Conservation (phyloP, 2,797 vertebrate genomes). For the Sylvia borin region DNA sequence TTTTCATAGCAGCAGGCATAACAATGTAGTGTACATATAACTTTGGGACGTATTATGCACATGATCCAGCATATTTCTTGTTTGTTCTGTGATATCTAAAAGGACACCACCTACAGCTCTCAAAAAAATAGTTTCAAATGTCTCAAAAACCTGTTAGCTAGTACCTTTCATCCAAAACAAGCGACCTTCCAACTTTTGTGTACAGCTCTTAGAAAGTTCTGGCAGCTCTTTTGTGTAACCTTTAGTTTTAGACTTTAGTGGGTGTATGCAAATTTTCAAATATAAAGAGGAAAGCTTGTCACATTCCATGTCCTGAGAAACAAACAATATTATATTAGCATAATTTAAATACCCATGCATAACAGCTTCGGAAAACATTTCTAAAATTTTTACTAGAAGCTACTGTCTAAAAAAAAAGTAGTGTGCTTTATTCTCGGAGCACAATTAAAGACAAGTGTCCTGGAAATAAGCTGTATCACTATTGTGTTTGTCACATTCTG, state of each 20-base stretch:
- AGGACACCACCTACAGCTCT: constrained; percentile 13
- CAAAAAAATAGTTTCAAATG: constrained; percentile 9
- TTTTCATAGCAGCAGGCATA: background rate
- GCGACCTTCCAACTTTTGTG: background rate
- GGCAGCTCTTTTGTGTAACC: background rate
- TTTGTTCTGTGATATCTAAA: constrained; percentile 9
- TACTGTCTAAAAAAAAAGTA: background rate
- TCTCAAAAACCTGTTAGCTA: background rate
- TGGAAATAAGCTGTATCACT: background rate
- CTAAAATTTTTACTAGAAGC: background rate
- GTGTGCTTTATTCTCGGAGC: background rate
- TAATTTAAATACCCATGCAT: background rate
- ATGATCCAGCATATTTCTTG: background rate
- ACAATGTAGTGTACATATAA: background rate
- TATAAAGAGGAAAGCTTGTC: background rate
- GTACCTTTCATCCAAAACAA: background rate
- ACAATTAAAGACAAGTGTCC: background rate
- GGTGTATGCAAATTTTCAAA: background rate
- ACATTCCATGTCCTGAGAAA: background rate
- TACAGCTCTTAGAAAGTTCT: background rate
- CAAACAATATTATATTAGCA: background rate
- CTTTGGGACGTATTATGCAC: background rate
- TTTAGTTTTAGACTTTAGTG: background rate
- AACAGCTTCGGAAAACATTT: background rate
- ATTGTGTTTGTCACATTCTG: background rate